phyloP scores from a whole-genome alignment of 2,888 invertebrate species.

The Octonoba sinensis region DNA sequence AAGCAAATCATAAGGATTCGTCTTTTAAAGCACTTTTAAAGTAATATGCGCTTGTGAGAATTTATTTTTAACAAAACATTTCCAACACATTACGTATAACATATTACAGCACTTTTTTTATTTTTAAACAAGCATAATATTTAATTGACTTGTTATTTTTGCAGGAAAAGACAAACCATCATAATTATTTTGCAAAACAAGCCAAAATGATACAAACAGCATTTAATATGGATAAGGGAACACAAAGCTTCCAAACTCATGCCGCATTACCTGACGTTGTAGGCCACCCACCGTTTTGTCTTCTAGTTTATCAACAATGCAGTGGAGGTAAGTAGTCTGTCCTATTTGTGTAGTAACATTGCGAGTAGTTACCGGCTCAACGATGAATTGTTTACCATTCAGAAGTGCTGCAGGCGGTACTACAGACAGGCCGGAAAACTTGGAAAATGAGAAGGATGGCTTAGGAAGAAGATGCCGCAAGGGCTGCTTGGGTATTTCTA shows the following conservation, averaged over 20 bases:
- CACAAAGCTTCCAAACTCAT: constrained; percentile 44
- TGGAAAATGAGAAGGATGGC: constrained; percentile 38
- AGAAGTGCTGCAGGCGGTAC: constrained; percentile 36
- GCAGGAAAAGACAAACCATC: not conserved
- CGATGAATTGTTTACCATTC: constrained; percentile 49
- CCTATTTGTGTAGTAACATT: constrained; percentile 66
- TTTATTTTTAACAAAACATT: too few species aligned
- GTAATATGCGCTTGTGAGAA: too few species aligned
- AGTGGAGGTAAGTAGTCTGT: constrained; percentile 65
- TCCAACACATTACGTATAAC: too few species aligned
- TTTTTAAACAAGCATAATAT: too few species aligned
- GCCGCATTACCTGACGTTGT: constrained; percentile 59
- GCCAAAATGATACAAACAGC: not conserved
- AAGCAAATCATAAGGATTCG: too few species aligned
- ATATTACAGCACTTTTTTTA: too few species aligned
- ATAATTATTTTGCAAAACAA: not conserved
- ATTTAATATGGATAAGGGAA: not conserved
- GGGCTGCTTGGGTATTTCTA: constrained; percentile 20
- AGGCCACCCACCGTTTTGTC: constrained; percentile 67
- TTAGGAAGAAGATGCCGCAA: constrained; percentile 26
- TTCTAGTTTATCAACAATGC: constrained; percentile 66
- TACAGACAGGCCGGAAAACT: constrained; percentile 40
- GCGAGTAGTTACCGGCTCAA: constrained; percentile 50
- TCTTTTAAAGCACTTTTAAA: too few species aligned
- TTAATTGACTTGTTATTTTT: too few species aligned